These are phyloP conservation scores for Syritta pipiens DNA, from an alignment of 2,888 invertebrate species.

Conservation along the genomic window DNA sequence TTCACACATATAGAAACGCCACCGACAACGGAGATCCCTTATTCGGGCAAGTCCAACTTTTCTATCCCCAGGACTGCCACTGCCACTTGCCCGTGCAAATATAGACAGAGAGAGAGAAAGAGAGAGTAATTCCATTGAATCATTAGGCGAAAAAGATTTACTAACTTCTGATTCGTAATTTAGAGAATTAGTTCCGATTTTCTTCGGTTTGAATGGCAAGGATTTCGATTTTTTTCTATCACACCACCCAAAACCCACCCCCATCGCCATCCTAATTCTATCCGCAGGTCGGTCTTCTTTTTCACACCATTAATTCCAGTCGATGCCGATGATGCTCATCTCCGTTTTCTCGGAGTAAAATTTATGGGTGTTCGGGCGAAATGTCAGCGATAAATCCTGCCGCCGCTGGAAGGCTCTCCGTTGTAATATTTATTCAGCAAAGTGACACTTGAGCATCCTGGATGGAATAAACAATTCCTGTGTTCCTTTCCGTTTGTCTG, in stretches of 20 bases:
- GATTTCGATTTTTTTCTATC: conserved; percentile 9
- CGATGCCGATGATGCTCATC: conserved; percentile 51
- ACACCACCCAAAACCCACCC: background rate
- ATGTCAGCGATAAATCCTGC: conserved; percentile 61
- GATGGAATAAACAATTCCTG: conserved; percentile 65
- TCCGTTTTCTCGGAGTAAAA: conserved; percentile 21
- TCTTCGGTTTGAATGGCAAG: conserved; percentile 21
- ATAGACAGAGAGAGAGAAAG: background rate
- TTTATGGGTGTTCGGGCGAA: conserved; percentile 53
- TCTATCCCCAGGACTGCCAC: background rate
- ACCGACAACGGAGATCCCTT: too few species aligned
- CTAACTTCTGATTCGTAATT: conserved; percentile 66
- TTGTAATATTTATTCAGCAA: conserved; percentile 66
- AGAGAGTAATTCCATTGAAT: conserved; percentile 60
- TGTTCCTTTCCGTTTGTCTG: conserved; percentile 7
- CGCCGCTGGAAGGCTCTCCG: conserved; percentile 4
- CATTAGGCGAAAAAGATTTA: conserved; percentile 69
- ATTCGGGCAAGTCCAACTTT: conserved; percentile 1
- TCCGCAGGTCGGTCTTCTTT: conserved; percentile 25
- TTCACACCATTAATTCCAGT: conserved; percentile 62
- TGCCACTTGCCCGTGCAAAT: background rate
- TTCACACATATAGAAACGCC: background rate
- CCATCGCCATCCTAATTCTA: background rate
- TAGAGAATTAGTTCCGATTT: conserved; percentile 66
- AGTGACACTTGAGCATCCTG: conserved; percentile 66